phyloP scores from a whole-genome alignment of 2,113 vertebrate species.

The Sinocyclocheilus grahami region DNA sequence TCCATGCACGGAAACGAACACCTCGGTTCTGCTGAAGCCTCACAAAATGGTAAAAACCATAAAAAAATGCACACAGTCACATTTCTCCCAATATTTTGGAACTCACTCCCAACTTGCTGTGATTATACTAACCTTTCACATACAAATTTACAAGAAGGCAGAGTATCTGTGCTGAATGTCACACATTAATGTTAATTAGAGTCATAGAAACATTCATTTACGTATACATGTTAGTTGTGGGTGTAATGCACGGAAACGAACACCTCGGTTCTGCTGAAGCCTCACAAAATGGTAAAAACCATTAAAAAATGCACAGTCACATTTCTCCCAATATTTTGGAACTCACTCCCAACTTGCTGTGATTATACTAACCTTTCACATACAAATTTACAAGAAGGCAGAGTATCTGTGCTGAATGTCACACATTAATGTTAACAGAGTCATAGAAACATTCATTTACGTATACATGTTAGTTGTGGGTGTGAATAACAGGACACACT shows the following conservation, averaged over 20 bases:
- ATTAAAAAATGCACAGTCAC: no score
- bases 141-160: not conserved
- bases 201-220: not conserved
- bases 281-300: no score
- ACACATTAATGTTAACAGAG: not conserved
- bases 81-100: not conserved
- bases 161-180: not conserved
- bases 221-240: not conserved
- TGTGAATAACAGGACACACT: not conserved
- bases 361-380: not conserved
- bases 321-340: not conserved
- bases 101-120: not conserved
- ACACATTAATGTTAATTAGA: not conserved
- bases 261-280: no score
- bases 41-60: slow-evolving; percentile 28
- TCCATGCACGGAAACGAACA: slow-evolving; percentile 81
- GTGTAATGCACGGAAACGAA: no score
- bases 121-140: not conserved
- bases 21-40: slow-evolving; percentile 64
- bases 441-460: not conserved
- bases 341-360: not conserved
- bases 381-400: not conserved
- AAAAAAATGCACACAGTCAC: not conserved
- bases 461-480: not conserved
- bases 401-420: not conserved